phyloP scores from a whole-genome alignment of 1,140 invertebrate genomes.

The Aphelenchoides avenae region DNA sequence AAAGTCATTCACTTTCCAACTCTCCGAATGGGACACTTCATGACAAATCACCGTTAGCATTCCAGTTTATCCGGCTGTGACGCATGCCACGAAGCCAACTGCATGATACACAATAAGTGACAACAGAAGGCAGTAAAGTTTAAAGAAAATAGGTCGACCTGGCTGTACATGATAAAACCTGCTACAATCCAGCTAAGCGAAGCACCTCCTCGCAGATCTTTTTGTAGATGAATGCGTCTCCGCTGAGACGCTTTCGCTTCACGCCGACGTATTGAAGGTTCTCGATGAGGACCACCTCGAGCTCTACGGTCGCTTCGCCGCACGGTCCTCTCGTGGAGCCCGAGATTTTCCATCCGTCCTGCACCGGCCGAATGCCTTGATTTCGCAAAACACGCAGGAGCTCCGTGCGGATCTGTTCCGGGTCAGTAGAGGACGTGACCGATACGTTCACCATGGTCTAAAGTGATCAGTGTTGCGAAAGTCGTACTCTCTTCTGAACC shows the following conservation, averaged over 20 bases:
- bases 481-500: background rate
- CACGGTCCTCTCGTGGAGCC: slow-evolving; percentile 24
- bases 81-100: too few species aligned
- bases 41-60: too few species aligned
- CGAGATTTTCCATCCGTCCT: slow-evolving; percentile 46
- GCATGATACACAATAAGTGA: too few species aligned
- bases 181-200: slow-evolving; percentile 61
- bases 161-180: too few species aligned
- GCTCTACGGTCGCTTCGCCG: slow-evolving; percentile 69
- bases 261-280: slow-evolving; percentile 67
- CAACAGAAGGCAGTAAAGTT: too few species aligned
- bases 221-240: slow-evolving; percentile 80
- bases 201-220: slow-evolving; percentile 78
- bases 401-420: slow-evolving; percentile 31
- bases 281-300: slow-evolving; percentile 71
- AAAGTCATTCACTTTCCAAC: too few species aligned
- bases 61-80: too few species aligned
- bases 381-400: slow-evolving; percentile 35
- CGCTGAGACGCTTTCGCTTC: slow-evolving; percentile 73
- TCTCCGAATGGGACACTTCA: too few species aligned
- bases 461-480: too few species aligned
- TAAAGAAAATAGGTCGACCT: too few species aligned
- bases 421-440: slow-evolving; percentile 43
- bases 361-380: slow-evolving; percentile 19
- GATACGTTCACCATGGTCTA: slow-evolving; percentile 45